Conservation (phyloP, 2,888 invertebrate species). For the Gari tellinella region DNA sequence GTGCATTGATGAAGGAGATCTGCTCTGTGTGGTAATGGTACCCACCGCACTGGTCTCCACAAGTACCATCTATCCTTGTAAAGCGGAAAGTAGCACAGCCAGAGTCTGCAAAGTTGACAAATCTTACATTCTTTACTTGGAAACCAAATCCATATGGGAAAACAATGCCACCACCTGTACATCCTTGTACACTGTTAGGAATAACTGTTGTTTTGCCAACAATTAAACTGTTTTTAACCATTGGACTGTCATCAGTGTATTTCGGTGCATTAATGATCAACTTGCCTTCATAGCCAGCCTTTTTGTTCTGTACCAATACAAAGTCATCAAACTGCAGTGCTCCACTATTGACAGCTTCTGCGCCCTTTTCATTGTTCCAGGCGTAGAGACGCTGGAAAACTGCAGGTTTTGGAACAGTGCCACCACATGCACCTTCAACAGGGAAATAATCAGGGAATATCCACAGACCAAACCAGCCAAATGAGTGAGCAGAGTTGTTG, state of each 20-base stretch:
- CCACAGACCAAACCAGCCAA: slow-evolving; percentile 83
- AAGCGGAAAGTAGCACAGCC: slow-evolving; percentile 61
- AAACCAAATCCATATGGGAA: slow-evolving; percentile 78
- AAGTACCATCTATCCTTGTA: slow-evolving; percentile 73
- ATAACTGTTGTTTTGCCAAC: slow-evolving; percentile 52
- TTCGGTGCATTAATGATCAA: slow-evolving; percentile 22
- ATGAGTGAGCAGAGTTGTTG: slow-evolving; percentile 81
- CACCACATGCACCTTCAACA: slow-evolving; percentile 49
- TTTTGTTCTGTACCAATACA: slow-evolving; percentile 75
- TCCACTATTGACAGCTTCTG: slow-evolving; percentile 78
- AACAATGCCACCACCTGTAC: slow-evolving; percentile 67
- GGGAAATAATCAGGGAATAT: slow-evolving; percentile 76
- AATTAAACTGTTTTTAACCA: slow-evolving; percentile 53
- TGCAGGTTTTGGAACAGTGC: slow-evolving; percentile 40
- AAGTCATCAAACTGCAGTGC: slow-evolving; percentile 76
- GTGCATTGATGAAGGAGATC: slow-evolving; percentile 67
- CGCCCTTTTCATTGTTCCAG: slow-evolving; percentile 82
- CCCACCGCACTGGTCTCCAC: slow-evolving; percentile 70
- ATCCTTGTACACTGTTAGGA: slow-evolving; percentile 44
- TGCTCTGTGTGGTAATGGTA: slow-evolving; percentile 65
- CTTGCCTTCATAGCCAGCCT: slow-evolving; percentile 76
- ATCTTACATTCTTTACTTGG: slow-evolving; percentile 58
- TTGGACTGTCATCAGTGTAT: slow-evolving; percentile 47
- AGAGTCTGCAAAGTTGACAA: slow-evolving; percentile 54
- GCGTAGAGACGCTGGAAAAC: slow-evolving; percentile 67